Evolutionary conservation across 2,113 vertebrate genomes (phyloP), one percentile per base, ranked within the genome.

Genomic region (Apodemus speciosus): DNA sequence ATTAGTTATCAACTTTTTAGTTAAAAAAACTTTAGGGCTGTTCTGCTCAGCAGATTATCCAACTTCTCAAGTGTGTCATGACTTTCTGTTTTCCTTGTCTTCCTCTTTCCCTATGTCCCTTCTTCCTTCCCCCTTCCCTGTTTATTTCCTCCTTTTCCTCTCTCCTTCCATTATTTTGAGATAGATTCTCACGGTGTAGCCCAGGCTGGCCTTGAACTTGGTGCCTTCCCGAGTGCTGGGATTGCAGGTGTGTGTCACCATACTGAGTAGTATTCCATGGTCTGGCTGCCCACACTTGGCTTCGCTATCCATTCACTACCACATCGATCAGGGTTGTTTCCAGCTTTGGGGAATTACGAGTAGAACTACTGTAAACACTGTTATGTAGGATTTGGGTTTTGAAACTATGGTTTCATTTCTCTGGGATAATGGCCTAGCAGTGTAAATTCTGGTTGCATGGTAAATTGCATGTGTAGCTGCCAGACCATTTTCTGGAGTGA

Each of bases 321-420:
- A 25, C 25, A 53, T 56, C 43, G n/a, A 32, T 68, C 51, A 46
- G 40, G 21, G 11, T 84, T 18, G 49, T 88, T 94, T 85, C 76
- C 88, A 92, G 60, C 40, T 56, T 86, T 40, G 23, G 79, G 35
- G 13, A 81, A 3, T 83, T 40, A 62, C 16, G 49, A 90, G 43
- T 76, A 79, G 92, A 90, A 38, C 73, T 56, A 32, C 49, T 83
- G 16, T 86, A 56, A 77, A 83, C 21, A 91, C 69, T 83, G 60
- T n/a, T 60, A 20, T 72, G 10, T 7, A 94, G n/a, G 72, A 72
- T 46, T 66, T 88, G 43, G 92, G 60, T 85, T 94, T 89, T 92
- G 85, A 90, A 27, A 5, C 2, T 66, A 64, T 62, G 49, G 73
- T 85, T 95, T 92, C 18, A 85, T 79, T 85, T 94, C 62, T 90